Percentiles rank a stretch among this genome's conserved stretches.
Evolutionary conservation across 92 coral and sea anemone species (phyloP).

Genomic region (Siderastrea siderea): DNA sequence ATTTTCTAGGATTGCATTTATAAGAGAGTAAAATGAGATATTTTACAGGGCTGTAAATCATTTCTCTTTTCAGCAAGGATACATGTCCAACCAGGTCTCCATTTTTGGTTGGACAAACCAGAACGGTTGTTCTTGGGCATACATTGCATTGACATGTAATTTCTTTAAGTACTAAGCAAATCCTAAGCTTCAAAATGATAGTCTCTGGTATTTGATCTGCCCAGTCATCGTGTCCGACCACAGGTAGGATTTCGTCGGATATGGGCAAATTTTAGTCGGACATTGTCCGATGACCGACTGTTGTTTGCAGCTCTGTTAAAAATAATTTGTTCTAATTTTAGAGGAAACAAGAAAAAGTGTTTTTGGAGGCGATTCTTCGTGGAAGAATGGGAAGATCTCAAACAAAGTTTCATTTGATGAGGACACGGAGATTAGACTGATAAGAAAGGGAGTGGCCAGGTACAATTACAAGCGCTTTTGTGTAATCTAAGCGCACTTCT

Average conservation of each 20-base stretch:
- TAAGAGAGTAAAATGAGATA: too few relatives aligned
- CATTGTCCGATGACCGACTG: too few relatives aligned
- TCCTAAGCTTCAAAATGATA: background rate
- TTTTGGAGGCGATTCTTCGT: constrained; percentile 81
- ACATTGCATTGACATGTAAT: background rate
- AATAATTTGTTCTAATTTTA: constrained; percentile 18
- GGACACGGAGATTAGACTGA: constrained; percentile 81
- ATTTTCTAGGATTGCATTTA: too few relatives aligned
- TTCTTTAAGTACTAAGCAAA: background rate
- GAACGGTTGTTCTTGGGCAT: too few relatives aligned
- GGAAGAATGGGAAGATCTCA: constrained; percentile 83
- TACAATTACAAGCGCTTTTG: constrained; percentile 1
- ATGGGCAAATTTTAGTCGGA: too few relatives aligned
- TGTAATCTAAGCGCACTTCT: background rate
- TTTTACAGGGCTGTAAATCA: background rate
- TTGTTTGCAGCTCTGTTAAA: too few relatives aligned
- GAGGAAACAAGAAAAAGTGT: constrained; percentile 86
- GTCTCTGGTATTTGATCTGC: background rate
- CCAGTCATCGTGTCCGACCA: background rate
- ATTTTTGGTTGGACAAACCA: too few relatives aligned
- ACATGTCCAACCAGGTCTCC: background rate
- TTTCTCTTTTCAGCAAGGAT: background rate
- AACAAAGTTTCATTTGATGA: constrained; percentile 64
- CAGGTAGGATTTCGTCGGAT: background rate
- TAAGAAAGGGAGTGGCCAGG: constrained; percentile 93